These are phyloP conservation scores for Mythimna impura DNA, from an alignment of 2,888 invertebrate species.

Conservation along the genomic window DNA sequence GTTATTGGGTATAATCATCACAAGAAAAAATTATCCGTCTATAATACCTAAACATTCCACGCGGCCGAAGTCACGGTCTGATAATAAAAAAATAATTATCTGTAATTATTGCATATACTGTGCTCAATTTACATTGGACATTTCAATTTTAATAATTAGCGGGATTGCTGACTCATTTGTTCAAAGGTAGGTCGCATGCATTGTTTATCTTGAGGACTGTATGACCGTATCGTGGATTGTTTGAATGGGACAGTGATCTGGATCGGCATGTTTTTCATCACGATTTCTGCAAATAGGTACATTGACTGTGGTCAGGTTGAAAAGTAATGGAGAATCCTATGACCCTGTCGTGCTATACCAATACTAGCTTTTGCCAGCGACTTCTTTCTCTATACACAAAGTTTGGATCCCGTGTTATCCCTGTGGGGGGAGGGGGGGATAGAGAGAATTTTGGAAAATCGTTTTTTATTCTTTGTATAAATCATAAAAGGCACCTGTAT, in stretches of 20 bases:
- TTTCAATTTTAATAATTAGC: constrained; percentile 55
- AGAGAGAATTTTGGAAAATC: too few species aligned
- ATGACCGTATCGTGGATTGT: background rate
- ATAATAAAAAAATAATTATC: constrained; percentile 49
- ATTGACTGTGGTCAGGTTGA: background rate
- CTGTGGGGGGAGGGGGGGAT: too few species aligned
- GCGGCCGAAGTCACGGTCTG: background rate
- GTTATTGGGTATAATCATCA: too few species aligned
- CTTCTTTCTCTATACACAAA: too few species aligned
- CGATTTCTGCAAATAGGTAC: background rate
- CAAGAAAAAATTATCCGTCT: too few species aligned
- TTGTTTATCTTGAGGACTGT: constrained; percentile 17
- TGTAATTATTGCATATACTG: constrained; percentile 46
- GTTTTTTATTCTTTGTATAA: too few species aligned
- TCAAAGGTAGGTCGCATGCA: background rate
- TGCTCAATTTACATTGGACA: constrained; percentile 18
- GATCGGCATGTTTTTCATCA: background rate
- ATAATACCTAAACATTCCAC: too few species aligned
- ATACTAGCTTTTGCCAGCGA: too few species aligned
- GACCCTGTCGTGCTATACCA: too few species aligned
- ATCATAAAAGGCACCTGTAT: too few species aligned
- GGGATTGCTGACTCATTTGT: constrained; percentile 10
- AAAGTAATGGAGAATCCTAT: too few species aligned
- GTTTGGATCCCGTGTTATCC: too few species aligned
- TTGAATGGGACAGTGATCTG: background rate